Evolutionary conservation across 2,113 vertebrate species (phyloP).

Genomic region (Corythaixoides concolor): DNA sequence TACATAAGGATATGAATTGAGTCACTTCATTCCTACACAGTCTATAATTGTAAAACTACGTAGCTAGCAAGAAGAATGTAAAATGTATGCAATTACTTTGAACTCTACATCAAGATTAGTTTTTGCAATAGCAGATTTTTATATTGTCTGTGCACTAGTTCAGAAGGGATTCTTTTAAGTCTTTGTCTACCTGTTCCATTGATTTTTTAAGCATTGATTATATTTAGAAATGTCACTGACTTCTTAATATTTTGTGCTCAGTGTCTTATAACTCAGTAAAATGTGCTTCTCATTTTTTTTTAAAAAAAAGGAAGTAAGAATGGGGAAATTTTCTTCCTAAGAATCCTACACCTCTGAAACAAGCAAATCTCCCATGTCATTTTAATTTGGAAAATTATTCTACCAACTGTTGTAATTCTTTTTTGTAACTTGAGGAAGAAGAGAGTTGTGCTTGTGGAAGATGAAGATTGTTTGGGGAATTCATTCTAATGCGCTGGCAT

Average conservation of each 20-base stretch:
- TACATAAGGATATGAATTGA: neutral
- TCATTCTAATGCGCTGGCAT: slow-evolving; percentile 80
- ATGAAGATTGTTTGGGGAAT: slow-evolving; percentile 66
- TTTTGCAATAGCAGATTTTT: neutral
- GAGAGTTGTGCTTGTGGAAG: slow-evolving; percentile 4
- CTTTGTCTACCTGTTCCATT: neutral
- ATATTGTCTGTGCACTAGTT: neutral
- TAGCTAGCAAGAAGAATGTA: neutral
- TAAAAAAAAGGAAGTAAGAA: neutral
- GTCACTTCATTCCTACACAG: neutral
- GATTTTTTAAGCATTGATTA: neutral
- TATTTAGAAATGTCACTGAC: neutral
- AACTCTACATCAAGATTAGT: neutral
- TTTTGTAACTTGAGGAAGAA: slow-evolving; percentile 44
- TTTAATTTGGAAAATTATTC: neutral
- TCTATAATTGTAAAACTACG: neutral
- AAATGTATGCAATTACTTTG: neutral
- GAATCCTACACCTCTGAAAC: neutral
- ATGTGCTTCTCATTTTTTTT: neutral
- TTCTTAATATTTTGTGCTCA: neutral
- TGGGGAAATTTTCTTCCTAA: neutral
- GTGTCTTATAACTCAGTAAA: neutral
- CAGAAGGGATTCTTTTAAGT: neutral
- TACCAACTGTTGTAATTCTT: neutral
- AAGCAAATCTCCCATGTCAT: neutral